Evolutionary conservation across 2,797 vertebrate species (phyloP).

Genomic region (Cynodonichthys magdalenae): DNA sequence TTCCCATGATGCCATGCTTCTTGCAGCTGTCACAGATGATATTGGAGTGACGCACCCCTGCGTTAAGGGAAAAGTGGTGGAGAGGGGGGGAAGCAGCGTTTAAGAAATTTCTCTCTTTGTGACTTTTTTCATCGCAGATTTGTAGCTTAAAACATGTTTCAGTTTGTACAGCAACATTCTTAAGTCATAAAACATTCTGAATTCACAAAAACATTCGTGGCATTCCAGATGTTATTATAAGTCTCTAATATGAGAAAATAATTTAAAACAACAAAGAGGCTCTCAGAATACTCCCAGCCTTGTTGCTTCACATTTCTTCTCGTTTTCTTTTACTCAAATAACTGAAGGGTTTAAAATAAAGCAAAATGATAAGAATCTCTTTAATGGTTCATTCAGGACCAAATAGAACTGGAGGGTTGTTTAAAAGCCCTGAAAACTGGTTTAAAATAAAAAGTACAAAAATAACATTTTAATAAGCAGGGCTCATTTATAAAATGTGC

Average conservation of each 20-base stretch:
- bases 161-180: background rate
- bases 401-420: conserved; percentile 41
- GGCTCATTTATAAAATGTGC: too few relatives aligned
- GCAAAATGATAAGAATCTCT: conserved; percentile 58
- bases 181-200: conserved; percentile 3
- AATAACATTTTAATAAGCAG: too few relatives aligned
- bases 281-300: conserved; percentile 42
- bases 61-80: conserved; percentile 9
- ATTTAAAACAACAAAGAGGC: conserved; percentile 28
- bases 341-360: conserved; percentile 63
- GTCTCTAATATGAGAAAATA: conserved; percentile 34
- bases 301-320: conserved; percentile 32
- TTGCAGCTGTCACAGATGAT: conserved; percentile 99
- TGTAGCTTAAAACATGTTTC: background rate
- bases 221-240: conserved; percentile 13
- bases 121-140: conserved; percentile 1
- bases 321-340: conserved; percentile 55
- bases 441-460: background rate
- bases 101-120: background rate
- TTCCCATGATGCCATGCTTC: conserved; percentile 96
- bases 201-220: conserved; percentile 15
- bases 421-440: conserved; percentile 19
- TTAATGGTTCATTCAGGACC: conserved; percentile 48
- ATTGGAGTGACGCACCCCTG: conserved; percentile 97
- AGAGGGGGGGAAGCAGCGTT: background rate